phyloP scores from a whole-genome alignment of 2,888 invertebrate species.

The Malthinus flaveolus region DNA sequence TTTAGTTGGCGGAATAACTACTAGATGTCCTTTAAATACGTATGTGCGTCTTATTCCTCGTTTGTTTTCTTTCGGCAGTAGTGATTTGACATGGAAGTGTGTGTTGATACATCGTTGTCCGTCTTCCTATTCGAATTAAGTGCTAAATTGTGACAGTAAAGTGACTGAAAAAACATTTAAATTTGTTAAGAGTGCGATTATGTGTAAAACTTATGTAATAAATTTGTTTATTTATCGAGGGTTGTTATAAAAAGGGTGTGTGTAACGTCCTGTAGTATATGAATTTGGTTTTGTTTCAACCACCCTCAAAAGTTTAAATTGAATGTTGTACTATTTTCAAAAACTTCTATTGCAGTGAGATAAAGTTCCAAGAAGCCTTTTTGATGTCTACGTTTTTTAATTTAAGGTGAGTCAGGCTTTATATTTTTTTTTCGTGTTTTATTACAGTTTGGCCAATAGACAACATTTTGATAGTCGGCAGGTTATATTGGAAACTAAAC shows the following conservation, averaged over 20 bases:
- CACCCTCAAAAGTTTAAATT: not conserved
- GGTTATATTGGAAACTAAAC: no score
- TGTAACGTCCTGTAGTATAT: slow-evolving; percentile 14
- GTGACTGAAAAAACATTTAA: not conserved
- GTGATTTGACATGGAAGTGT: slow-evolving; percentile 40
- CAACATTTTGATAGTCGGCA: no score
- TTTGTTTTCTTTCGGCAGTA: slow-evolving; percentile 44
- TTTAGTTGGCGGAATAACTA: no score
- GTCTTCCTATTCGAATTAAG: slow-evolving; percentile 40
- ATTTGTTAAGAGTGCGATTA: slow-evolving; percentile 6
- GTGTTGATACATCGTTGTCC: slow-evolving; percentile 41
- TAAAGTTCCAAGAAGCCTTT: not conserved
- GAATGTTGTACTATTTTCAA: no score
- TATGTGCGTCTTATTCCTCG: slow-evolving; percentile 2
- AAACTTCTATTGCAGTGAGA: no score
- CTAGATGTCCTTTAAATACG: slow-evolving; percentile 1
- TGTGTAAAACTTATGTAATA: slow-evolving; percentile 18
- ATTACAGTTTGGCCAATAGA: not conserved
- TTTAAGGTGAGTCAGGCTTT: not conserved
- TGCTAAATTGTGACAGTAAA: slow-evolving; percentile 29
- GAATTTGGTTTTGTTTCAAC: not conserved
- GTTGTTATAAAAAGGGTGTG: slow-evolving; percentile 24
- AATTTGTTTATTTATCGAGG: slow-evolving; percentile 7
- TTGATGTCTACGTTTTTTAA: slow-evolving; percentile 1
- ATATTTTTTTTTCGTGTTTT: not conserved